Evolutionary conservation across 2,113 vertebrate species (phyloP).

Genomic region (Forbesichthys agassizii): DNA sequence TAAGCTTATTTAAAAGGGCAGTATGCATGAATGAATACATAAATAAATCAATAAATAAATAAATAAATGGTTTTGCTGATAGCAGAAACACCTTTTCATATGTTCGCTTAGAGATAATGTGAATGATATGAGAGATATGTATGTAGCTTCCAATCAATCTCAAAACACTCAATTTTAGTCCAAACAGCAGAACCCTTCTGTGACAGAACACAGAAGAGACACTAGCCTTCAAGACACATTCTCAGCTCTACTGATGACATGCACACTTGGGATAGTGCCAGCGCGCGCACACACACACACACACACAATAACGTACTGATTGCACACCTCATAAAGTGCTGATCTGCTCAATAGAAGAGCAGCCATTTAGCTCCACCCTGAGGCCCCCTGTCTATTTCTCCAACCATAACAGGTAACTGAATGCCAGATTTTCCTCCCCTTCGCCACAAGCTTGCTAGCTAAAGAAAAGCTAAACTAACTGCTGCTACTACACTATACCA

Average conservation of each 20-base stretch:
- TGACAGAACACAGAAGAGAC: not conserved
- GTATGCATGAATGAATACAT: too few relatives aligned
- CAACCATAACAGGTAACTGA: not conserved
- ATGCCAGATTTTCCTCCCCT: not conserved
- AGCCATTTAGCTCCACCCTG: not conserved
- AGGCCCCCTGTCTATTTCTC: not conserved
- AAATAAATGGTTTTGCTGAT: not conserved
- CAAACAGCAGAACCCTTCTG: not conserved
- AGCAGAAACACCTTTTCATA: not conserved
- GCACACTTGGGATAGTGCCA: not conserved
- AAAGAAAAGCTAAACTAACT: not conserved
- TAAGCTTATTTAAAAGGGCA: not conserved
- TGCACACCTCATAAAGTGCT: not conserved
- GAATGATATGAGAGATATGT: too few relatives aligned
- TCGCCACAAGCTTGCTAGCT: not conserved
- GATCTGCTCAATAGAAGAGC: slow-evolving; percentile 2
- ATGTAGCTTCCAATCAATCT: not conserved
- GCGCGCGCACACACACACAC: not conserved
- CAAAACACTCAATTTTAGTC: not conserved
- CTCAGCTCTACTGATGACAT: not conserved
- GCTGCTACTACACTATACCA: not conserved
- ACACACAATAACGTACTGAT: slow-evolving; percentile 1
- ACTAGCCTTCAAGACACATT: not conserved
- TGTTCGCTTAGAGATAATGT: too few relatives aligned
- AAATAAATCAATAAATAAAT: too few relatives aligned